Evolutionary conservation across 2,113 vertebrate species (phyloP), one percentile per base, ranked within the genome.

Genomic region (Nycticorax nycticorax): DNA sequence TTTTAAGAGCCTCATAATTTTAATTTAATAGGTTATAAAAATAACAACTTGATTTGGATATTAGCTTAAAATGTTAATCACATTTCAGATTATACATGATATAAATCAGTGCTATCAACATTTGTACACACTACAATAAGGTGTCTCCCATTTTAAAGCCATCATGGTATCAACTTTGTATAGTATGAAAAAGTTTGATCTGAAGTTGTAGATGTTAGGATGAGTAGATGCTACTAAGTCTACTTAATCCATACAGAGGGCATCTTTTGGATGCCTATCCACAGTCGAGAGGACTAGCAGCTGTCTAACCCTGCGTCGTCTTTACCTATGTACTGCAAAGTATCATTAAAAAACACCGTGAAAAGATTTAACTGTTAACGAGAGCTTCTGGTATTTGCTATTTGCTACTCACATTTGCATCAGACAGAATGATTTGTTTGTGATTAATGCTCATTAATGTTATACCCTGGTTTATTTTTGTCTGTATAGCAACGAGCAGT

Each of bases 1-100:
- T 93, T 94, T 94, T 94, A 96, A 97, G 56, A 95, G 85, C 37
- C 84, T 85, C 48, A 69, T 95, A 69, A 97, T 94, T 98, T 98
- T 97, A 82, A 73, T 67, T 75, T 94, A 95, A 93, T 74, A 95
- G 59, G 87, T 94, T 96, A 95, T 94, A 92, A 94, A 95, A 92
- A 94, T 94, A 89, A 92, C 89, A 93, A 76, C 48, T 72, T 76
- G 85, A 91, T 59, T 71, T 84, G 48, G 78, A 53, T 91, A 95
- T 95, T 96, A 93, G 66, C n/a, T 91, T 94, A 79, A 96, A 95
- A 97, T 93, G 55, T 86, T 97, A 96, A 97, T 86, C 92, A 76
- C 72, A 81, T 86, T 95, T 95, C 94, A 82, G 88, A 86, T 37
- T 63, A 10, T 18, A 69, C 10, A 50, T 14, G 50, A 20, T 48